A percentile compares a stretch with the other conserved stretches of the same genome.
phyloP scores from a whole-genome alignment of 53 echinoderm and acorn worm species.

The Echinometra lucunter region DNA sequence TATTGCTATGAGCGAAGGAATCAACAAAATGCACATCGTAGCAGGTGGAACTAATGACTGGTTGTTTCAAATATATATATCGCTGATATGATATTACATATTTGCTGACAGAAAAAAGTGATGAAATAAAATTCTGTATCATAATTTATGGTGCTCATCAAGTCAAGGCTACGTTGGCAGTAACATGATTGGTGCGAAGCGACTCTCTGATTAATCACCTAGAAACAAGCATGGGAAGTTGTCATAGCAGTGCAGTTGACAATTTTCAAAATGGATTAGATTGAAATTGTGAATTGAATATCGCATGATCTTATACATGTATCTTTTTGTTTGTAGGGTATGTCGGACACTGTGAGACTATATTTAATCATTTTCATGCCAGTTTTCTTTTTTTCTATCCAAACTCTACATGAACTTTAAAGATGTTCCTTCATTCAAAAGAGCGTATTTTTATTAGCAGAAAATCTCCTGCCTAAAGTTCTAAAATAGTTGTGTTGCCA shows the following conservation, averaged over 20 bases:
- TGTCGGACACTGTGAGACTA: no score
- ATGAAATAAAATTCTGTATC: no score
- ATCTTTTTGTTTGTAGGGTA: no score
- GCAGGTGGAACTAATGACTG: neutral
- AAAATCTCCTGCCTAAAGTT: no score
- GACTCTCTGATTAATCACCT: neutral
- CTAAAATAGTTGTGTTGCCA: no score
- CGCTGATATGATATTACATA: neutral
- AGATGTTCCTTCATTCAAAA: no score
- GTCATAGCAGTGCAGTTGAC: neutral
- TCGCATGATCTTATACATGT: no score
- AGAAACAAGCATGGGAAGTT: neutral
- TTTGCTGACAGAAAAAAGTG: neutral
- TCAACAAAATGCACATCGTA: neutral
- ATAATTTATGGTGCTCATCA: neutral
- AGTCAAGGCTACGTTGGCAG: neutral
- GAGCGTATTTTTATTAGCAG: no score
- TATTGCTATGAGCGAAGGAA: neutral
- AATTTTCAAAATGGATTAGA: neutral
- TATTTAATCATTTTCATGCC: no score
- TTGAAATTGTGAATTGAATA: no score
- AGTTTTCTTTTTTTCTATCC: no score
- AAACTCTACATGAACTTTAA: no score
- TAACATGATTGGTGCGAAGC: neutral
- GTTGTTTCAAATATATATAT: neutral